Percentiles rank a stretch among this genome's conserved stretches.
These are phyloP conservation scores for Thymelicus lineola DNA, from an alignment of 2,888 invertebrate genomes.

Conservation along the genomic window DNA sequence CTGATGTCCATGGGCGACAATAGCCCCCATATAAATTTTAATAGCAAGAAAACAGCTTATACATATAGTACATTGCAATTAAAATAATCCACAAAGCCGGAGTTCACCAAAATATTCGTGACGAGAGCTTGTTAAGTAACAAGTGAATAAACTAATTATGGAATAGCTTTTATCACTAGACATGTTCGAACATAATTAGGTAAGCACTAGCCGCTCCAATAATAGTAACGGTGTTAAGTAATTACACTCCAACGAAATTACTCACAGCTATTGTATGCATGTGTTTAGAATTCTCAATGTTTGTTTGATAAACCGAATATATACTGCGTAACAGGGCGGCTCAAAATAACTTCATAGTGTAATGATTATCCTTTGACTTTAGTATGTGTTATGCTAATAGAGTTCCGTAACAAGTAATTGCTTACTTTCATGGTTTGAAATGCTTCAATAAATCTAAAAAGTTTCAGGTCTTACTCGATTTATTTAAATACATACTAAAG, in stretches of 20 bases:
- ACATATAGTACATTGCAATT: no score
- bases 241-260: slow-evolving; percentile 7
- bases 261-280: neutral
- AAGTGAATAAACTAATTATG: neutral
- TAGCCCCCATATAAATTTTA: no score
- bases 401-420: neutral
- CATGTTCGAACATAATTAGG: neutral
- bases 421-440: neutral
- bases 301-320: neutral
- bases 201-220: neutral
- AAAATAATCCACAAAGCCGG: neutral
- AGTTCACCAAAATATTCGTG: neutral
- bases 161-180: neutral
- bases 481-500: no score
- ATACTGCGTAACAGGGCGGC: neutral
- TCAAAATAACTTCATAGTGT: neutral
- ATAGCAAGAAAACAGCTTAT: no score
- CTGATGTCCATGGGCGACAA: no score
- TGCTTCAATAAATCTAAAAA: no score
- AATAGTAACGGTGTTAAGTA: slow-evolving; percentile 2
- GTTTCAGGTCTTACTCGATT: no score
- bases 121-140: neutral
- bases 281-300: neutral
- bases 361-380: neutral
- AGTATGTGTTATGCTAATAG: neutral